These are phyloP conservation scores for Conus betulinus DNA, from an alignment of 1,140 invertebrate species.

Conservation along the genomic window DNA sequence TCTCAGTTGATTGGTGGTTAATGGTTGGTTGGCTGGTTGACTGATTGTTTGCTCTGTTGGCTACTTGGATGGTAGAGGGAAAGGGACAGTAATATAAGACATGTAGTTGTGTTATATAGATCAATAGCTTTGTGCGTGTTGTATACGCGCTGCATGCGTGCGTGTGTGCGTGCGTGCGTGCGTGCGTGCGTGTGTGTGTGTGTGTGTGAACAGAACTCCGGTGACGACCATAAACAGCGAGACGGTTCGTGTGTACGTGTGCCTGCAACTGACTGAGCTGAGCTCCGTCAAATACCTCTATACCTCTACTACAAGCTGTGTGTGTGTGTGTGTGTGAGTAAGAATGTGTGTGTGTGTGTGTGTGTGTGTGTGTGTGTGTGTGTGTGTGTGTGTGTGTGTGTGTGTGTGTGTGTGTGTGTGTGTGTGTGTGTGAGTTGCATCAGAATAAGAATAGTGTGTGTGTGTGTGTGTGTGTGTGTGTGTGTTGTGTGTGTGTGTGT, in stretches of 20 bases:
- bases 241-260: constrained; percentile 7
- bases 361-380: background rate
- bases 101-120: too few relatives aligned
- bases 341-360: background rate
- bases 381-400: background rate
- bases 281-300: constrained; percentile 1
- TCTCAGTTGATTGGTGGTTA: background rate
- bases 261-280: background rate
- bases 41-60: background rate
- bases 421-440: background rate
- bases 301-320: background rate
- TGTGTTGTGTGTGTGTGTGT: background rate
- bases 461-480: background rate
- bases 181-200: background rate
- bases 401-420: background rate
- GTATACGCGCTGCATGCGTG: too few relatives aligned
- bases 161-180: background rate
- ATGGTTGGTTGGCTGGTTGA: background rate
- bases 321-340: background rate
- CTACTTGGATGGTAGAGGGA: too few relatives aligned
- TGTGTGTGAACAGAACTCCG: background rate
- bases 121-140: background rate
- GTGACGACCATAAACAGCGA: background rate
- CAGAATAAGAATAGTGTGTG: too few relatives aligned
- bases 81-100: too few relatives aligned